Conservation (phyloP, 1,140 invertebrate species). For the Vollenhovia emeryi region DNA sequence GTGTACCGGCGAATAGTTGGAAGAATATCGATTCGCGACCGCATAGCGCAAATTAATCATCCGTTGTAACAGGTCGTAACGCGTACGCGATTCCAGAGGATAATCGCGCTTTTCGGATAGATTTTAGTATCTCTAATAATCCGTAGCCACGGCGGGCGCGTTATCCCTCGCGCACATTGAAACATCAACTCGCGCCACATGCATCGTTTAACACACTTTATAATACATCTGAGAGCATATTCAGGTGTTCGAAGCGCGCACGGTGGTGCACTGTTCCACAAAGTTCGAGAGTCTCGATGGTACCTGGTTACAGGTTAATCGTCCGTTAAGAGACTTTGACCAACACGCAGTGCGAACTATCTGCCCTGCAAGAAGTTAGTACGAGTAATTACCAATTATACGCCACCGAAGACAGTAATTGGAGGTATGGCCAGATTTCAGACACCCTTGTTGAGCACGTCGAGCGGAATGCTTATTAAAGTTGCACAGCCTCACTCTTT, state of each 20-base stretch:
- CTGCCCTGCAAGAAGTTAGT: slow-evolving; percentile 59
- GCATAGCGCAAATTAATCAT: slow-evolving; percentile 13
- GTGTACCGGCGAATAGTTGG: neutral
- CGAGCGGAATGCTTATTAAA: slow-evolving; percentile 59
- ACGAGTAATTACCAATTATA: slow-evolving; percentile 71
- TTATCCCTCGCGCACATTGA: slow-evolving; percentile 28
- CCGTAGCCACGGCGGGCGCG: neutral
- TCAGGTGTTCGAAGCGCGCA: slow-evolving; percentile 28
- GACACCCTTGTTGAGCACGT: slow-evolving; percentile 10
- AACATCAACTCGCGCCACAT: neutral
- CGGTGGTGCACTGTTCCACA: slow-evolving; percentile 2
- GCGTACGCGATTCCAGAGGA: neutral
- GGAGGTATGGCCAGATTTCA: slow-evolving; percentile 59
- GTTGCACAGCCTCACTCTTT: neutral
- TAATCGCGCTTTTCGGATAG: neutral
- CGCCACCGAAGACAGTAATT: slow-evolving; percentile 63
- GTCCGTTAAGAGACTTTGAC: slow-evolving; percentile 69
- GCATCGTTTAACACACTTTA: slow-evolving; percentile 42
- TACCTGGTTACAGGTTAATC: slow-evolving; percentile 69
- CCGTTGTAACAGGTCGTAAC: slow-evolving; percentile 13
- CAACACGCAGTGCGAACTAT: slow-evolving; percentile 59
- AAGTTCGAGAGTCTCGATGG: slow-evolving; percentile 52
- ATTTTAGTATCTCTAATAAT: neutral
- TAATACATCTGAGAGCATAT: slow-evolving; percentile 50
- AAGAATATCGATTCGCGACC: slow-evolving; percentile 34